Base-by-base conservation (phyloP, 2,888 invertebrate species). In the Apotomis turbidana region DNA sequence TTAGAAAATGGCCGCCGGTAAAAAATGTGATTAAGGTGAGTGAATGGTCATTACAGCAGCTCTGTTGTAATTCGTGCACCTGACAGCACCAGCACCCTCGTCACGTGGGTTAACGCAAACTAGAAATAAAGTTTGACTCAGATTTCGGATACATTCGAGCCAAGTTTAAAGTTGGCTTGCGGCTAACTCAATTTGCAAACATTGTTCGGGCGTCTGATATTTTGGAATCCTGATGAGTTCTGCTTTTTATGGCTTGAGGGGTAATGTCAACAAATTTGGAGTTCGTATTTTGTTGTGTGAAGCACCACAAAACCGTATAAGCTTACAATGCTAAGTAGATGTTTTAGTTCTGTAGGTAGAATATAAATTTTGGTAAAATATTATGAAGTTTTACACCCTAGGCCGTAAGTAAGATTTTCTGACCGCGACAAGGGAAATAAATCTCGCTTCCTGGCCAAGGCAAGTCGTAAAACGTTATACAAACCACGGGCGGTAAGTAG, bases 31-130 rank as follows among this genome's bases (percentile, higher is more conserved):
- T 71, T 71, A 71, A 71, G 67, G 44, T 57, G 71, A 71, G 67
- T 67, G 71, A 71, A 68, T 71, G 66, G 67, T 68, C 67, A 68
- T 71, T 71, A 71, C 72, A 72, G 62, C 67, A 52, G 62, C 51
- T 52, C 13, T 12, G 61, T 51, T 54, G 67, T 74, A 74, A 74
- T 74, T 71, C 71, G 76, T 85, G 84, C 72, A 71, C 61, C 77
- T 80, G 85, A 84, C 85, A 81, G 77, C 70, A 85, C 85, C 85
- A 81, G 77, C 70, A 85, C 85, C 85, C 85, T 84, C 79, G 78
- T 85, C 85, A 84, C 55, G 27, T 12, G 75, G 76, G 73, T 70
- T 57, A 59, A 70, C 66, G 52, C 70, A 67, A 78, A 80, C 80
- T 80, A 78, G 76, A 76, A 79, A 81, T 81, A 80, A 80, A 83